A percentile compares a stretch with the other conserved stretches of the same genome.
Conservation (phyloP, 2,888 invertebrate genomes). For the Eutolmus rufibarbis region DNA sequence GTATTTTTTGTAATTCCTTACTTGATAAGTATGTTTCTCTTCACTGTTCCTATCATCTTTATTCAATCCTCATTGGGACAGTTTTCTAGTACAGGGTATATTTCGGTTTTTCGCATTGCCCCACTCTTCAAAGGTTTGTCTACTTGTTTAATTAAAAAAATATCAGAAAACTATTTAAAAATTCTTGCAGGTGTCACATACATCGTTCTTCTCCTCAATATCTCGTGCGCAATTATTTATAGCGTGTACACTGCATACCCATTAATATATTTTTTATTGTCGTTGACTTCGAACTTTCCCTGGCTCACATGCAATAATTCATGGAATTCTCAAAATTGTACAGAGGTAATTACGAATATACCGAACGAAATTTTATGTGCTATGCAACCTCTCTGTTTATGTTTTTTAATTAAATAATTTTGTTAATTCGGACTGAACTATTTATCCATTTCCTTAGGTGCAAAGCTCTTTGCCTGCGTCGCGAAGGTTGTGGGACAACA, state of each 20-base stretch:
- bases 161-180: constrained; percentile 46
- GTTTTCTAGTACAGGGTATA: constrained; percentile 81
- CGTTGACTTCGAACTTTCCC: constrained; percentile 72
- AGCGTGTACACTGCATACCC: constrained; percentile 86
- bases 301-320: constrained; percentile 80
- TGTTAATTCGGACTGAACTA: background rate
- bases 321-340: constrained; percentile 82
- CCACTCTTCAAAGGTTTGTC: constrained; percentile 84
- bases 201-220: constrained; percentile 79
- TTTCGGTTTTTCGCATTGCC: constrained; percentile 79
- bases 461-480: background rate
- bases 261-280: constrained; percentile 78
- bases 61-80: constrained; percentile 89
- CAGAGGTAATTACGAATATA: constrained; percentile 49
- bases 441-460: background rate
- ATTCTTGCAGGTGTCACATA: constrained; percentile 78
- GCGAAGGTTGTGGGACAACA: background rate
- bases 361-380: background rate
- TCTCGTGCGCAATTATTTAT: constrained; percentile 83
- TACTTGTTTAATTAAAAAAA: background rate
- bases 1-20: constrained; percentile 52
- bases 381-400: background rate
- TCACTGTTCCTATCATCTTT: constrained; percentile 85
- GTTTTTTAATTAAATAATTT: background rate
- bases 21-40: constrained; percentile 73